Evolutionary conservation across 2,888 invertebrate species (phyloP).

Genomic region (Macaria notata): DNA sequence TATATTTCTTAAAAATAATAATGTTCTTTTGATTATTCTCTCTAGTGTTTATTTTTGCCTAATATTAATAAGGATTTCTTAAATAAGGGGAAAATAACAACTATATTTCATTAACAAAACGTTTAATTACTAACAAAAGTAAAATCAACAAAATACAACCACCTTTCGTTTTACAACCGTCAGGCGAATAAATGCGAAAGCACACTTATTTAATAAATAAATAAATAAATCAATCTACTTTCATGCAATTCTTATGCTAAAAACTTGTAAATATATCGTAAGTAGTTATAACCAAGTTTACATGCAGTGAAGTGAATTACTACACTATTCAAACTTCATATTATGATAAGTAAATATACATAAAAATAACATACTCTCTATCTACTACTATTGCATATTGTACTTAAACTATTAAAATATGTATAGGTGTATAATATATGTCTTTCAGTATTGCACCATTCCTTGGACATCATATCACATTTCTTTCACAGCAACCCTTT

Average conservation of each 20-base stretch:
- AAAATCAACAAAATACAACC: conserved; percentile 12
- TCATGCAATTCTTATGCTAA: not conserved
- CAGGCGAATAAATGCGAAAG: not conserved
- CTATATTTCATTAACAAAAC: conserved; percentile 26
- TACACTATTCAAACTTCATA: no score
- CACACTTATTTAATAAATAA: not conserved
- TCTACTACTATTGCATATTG: no score
- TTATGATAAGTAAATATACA: no score
- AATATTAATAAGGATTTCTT: no score
- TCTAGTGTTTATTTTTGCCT: no score
- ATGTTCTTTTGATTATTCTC: no score
- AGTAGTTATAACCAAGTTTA: no score
- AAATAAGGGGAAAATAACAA: conserved; percentile 13
- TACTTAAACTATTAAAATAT: not conserved
- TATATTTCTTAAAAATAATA: no score
- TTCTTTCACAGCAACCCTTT: conserved; percentile 1
- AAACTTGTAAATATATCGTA: no score
- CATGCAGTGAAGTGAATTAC: no score
- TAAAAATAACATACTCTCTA: no score
- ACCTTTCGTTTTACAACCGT: conserved; percentile 4
- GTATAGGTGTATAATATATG: not conserved
- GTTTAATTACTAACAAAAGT: conserved; percentile 24
- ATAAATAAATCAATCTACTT: not conserved
- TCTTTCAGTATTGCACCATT: conserved; percentile 3
- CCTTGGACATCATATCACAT: conserved; percentile 1